Base-by-base conservation (phyloP, 2,797 vertebrate genomes). In the Pachyuromys duprasi region DNA sequence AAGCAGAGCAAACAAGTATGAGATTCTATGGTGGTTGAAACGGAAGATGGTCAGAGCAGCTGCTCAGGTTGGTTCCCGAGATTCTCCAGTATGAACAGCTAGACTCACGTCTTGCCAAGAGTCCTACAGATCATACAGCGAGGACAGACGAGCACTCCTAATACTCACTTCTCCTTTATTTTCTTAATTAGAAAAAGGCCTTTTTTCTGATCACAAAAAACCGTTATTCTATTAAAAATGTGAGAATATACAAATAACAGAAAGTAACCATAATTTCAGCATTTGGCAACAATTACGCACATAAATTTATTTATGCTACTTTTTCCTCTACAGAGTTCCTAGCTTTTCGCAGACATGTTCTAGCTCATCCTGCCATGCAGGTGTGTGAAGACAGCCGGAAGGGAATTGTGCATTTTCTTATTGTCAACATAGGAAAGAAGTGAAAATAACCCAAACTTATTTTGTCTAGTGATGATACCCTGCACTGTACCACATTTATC, bases 401-500 rank as follows among this genome's bases (percentile, higher is more conserved):
- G 28, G 86, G 36, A 39, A 55, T 13, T 12, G 31, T 8, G 2
- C 2, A 1, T 18, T 60, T 39, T 63, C 76, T 72, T 26, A 65
- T 45, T 14, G 31, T 82, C 39, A 4, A 69, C 45, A 18, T 5
- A 36, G 8, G n/a, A 42, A 74, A 90, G 53, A 79, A 63, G 3
- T 89, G 86, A 93, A 74, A 86, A 82, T n/a, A 80, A 18, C 76
- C 75, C 8, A 62, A 42, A 78, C 67, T 91, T 93, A 62, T 42
- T 92, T 95, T 67, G 7, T 31, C 45, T 63, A 57, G 42, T 6
- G 20, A 17, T 26, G 17, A 1, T 24, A 53, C 87, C 63, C 39
- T 87, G 13, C 22, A 57, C 18, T 60, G 42, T 17, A 24, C 36
- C 12, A 2, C 62, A n/a, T 17, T 88, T 55, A 79, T 57, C 87